Percentiles rank a stretch among this genome's conserved stretches.
Evolutionary conservation across 2,797 vertebrate species (phyloP).

Genomic region (Alosa sapidissima): DNA sequence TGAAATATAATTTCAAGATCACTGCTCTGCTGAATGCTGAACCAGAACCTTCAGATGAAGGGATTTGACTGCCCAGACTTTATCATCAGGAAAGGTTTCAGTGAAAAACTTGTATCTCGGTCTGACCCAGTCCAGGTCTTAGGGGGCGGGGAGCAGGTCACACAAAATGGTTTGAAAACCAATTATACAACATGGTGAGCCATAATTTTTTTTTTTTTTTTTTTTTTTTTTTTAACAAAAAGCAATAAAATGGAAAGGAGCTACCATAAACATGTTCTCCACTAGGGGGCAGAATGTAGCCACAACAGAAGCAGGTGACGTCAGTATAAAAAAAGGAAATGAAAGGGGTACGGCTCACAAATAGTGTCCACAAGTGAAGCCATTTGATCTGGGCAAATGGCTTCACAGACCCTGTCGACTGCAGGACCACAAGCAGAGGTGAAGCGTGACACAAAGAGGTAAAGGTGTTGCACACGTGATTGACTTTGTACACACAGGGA

Average conservation of each 20-base stretch:
- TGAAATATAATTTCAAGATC: neutral
- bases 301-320: constrained; percentile 21
- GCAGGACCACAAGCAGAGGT: neutral
- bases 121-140: neutral
- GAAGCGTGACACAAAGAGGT: neutral
- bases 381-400: neutral
- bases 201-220: neutral
- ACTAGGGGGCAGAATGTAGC: constrained; percentile 8
- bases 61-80: neutral
- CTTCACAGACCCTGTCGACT: neutral
- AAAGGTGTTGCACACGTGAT: neutral
- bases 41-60: neutral
- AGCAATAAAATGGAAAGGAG: neutral
- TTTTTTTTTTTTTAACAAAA: neutral
- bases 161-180: neutral
- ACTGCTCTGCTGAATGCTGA: neutral
- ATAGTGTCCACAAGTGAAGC: constrained; percentile 17
- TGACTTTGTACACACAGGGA: neutral
- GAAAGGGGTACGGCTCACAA: constrained; percentile 1
- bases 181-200: constrained; percentile 6
- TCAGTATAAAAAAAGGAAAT: neutral
- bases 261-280: constrained; percentile 7
- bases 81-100: neutral
- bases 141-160: neutral
- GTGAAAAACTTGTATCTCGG: neutral